Base-by-base conservation (phyloP, 1,140 invertebrate species). In the Eueides isabella region DNA sequence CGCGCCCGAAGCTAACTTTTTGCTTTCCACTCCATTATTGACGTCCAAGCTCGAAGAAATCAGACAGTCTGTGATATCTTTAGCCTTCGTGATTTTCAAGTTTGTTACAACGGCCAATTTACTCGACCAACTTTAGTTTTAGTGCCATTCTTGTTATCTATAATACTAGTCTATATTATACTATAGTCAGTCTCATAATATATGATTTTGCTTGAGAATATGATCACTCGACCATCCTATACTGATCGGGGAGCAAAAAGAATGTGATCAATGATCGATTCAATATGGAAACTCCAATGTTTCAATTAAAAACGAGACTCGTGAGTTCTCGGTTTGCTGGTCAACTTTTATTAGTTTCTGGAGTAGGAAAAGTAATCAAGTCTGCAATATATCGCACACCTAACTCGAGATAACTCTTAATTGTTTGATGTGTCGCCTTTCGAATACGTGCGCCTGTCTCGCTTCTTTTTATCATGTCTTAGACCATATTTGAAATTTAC, bases 341-440 rank as follows among this genome's bases (percentile, higher is more conserved):
- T 88, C 85, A 90, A 91, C 82, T 91, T 92, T 90, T 91, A 92
- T 92, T 91, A 90, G 83, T 90, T 90, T 75, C 35, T 77, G 70
- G 75, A 87, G 83, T 81, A 81, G 88, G 84, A 86, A 90, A 90
- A 89, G 89, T 89, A 90, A 91, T 89, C 87, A 90, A 90, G 83
- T 82, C 77, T 80, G 75, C 87, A 75, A 87, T 88, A 86, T 87
- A 90, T 89, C 85, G 80, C 74, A 69, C 80, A 79, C 74, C 81
- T 81, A 85, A 84, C 82, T 88, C 75, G 77, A 83, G 82, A 84
- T 82, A 89, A 87, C 84, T 91, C 83, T 84, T 89, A 87, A 89
- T 90, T 90, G 86, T 88, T 90, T 85, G 81, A 86, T 82, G 82
- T 84, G 85, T 84, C 80, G 79, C 77, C 78, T 77, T 69, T 79